These are phyloP conservation scores for Chelonia mydas DNA, from an alignment of 2,797 vertebrate species.

Conservation along the genomic window DNA sequence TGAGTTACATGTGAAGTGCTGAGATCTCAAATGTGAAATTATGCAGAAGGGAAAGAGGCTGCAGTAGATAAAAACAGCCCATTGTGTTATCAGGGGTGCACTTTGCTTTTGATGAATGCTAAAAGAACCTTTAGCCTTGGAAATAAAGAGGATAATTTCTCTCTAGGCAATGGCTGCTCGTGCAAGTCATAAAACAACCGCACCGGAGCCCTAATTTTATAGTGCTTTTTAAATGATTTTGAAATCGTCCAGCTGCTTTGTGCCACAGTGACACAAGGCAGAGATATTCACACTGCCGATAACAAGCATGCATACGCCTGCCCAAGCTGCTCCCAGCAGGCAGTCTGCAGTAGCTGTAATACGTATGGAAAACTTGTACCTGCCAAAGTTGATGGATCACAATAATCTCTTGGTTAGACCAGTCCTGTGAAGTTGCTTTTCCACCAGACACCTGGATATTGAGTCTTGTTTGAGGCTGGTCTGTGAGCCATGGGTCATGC, in stretches of 20 bases:
- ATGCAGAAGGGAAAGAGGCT: constrained; percentile 69
- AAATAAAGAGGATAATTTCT: constrained; percentile 78
- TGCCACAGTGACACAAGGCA: constrained; percentile 67
- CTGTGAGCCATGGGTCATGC: fast-evolving
- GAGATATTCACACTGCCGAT: constrained; percentile 58
- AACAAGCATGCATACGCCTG: constrained; percentile 67
- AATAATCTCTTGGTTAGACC: background rate
- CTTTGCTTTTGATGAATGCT: constrained; percentile 75
- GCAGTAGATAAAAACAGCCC: constrained; percentile 68
- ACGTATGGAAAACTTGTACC: constrained; percentile 48
- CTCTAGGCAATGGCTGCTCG: constrained; percentile 70
- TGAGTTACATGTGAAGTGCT: constrained; percentile 52
- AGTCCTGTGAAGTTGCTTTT: background rate
- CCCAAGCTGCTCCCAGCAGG: background rate
- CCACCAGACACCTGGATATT: constrained; percentile 10
- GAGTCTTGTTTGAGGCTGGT: background rate
- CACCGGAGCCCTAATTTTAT: constrained; percentile 72
- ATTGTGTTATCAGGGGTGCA: constrained; percentile 67
- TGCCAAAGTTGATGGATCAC: constrained; percentile 46
- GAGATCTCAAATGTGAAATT: constrained; percentile 70
- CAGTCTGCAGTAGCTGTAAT: background rate
- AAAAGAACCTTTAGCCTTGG: constrained; percentile 76
- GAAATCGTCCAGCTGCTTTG: constrained; percentile 76
- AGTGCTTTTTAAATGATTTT: constrained; percentile 76
- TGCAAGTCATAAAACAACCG: constrained; percentile 69